Evolutionary conservation across 2,888 invertebrate species (phyloP), one percentile per base, ranked within the genome.

Genomic region (Synanthedon myopaeformis): DNA sequence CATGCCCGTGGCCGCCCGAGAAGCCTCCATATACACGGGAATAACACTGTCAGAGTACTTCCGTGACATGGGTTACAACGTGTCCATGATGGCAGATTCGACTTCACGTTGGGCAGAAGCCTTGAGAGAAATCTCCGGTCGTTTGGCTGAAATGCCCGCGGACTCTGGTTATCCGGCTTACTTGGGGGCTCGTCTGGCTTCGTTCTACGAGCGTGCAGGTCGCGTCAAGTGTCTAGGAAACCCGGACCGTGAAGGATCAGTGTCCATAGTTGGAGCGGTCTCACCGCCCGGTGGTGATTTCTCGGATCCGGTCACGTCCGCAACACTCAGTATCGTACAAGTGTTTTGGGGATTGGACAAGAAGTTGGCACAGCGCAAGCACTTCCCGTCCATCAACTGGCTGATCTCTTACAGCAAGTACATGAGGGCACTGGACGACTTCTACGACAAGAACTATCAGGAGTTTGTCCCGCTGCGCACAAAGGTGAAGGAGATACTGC

Each of bases 31-130:
- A 81, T 50, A 54, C 61, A 1, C 72, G 93, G 96, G 96, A 69
- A 99, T 99, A 85, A 99, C 99, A 0, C 90, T 99, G n/a, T 98
- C 99, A 28, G 99, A 99, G 87, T 99, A 99, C 89, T 99, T 98
- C 94, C 92, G 95, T 70, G 95, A 96, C 87, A 98, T 98, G 99
- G 99, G 99, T 76, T 98, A 98, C 92, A 96, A 99, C 82, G 99
- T 99, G 51, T 97, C 99, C 65, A 99, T 99, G 99, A 99, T 99
- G 99, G 99, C 99, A 59, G 99, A 99, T 89, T 99, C 99, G 35
- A 99, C 99, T 17, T 99, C 99, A 12, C 96, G 99, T 89, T 99
- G 99, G 99, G 99, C 99, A 58, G 99, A 99, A 87, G 99, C 99
- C 66, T 91, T 99, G 83, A 93, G 99, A 89, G 99, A 99, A 92